phyloP scores from a whole-genome alignment of 1,140 invertebrate genomes.

The Campoletis sonorensis region DNA sequence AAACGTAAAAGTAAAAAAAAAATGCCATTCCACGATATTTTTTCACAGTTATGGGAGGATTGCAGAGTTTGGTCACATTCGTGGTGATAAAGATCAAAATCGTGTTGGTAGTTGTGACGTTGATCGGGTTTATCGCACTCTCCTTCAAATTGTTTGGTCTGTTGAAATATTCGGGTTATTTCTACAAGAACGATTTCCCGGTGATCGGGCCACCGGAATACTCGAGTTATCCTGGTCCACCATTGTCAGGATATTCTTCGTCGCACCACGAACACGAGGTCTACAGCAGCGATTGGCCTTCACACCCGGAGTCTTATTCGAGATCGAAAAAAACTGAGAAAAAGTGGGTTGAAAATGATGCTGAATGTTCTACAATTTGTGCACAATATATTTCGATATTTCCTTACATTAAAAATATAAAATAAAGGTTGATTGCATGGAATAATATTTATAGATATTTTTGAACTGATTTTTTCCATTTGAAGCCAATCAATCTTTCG shows the following conservation, averaged over 20 bases:
- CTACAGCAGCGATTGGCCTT: slow-evolving; percentile 43
- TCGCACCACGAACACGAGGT: slow-evolving; percentile 15
- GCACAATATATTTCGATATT: too few relatives aligned
- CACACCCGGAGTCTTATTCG: slow-evolving; percentile 34
- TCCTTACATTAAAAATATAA: too few relatives aligned
- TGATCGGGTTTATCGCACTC: slow-evolving; percentile 56
- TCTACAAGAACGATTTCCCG: slow-evolving; percentile 47
- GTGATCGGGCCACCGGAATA: slow-evolving; percentile 5
- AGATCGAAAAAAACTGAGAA: slow-evolving; percentile 13
- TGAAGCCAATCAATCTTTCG: not conserved
- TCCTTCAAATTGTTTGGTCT: slow-evolving; percentile 41
- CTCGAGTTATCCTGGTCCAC: slow-evolving; percentile 12
- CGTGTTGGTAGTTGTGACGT: slow-evolving; percentile 56
- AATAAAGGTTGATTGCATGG: too few relatives aligned
- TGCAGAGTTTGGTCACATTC: slow-evolving; percentile 60
- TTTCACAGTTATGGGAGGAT: slow-evolving; percentile 62
- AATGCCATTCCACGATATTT: not conserved
- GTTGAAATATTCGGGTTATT: slow-evolving; percentile 36
- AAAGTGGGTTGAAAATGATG: not conserved
- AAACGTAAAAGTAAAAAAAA: not conserved
- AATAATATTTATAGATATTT: too few relatives aligned
- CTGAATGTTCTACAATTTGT: not conserved
- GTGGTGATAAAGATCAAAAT: slow-evolving; percentile 66
- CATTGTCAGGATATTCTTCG: not conserved
- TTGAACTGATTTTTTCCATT: not conserved